A percentile compares a stretch with the other conserved stretches of the same genome.
Evolutionary conservation across 1,140 invertebrate genomes (phyloP).

Genomic region (Solenopsis fugax): DNA sequence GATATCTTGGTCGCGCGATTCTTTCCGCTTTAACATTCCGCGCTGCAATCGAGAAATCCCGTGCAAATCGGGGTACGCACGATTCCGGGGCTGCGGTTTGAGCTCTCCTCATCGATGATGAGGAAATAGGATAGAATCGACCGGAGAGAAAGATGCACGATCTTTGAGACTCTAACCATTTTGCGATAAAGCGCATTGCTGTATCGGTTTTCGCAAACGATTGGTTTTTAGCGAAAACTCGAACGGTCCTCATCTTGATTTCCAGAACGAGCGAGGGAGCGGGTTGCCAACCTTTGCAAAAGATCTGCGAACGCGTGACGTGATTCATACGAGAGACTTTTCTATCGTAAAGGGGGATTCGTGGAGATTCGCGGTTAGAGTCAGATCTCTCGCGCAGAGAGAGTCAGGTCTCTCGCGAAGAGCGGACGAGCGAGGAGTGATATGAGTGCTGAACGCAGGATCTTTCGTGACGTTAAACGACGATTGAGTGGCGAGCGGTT

Average conservation of each 20-base stretch:
- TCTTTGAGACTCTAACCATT: neutral
- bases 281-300: neutral
- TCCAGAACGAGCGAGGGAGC: slow-evolving; percentile 39
- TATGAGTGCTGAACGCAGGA: slow-evolving; percentile 67
- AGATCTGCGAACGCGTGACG: slow-evolving; percentile 12
- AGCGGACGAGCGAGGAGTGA: slow-evolving; percentile 45
- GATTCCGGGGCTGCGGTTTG: neutral
- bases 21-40: slow-evolving; percentile 34
- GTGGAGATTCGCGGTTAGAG: neutral
- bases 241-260: slow-evolving; percentile 17
- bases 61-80: neutral
- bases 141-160: slow-evolving; percentile 2
- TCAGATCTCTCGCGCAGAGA: neutral
- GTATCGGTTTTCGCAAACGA: neutral
- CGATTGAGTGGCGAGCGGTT: slow-evolving; percentile 63
- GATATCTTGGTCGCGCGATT: slow-evolving; percentile 3
- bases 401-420: neutral
- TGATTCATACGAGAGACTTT: slow-evolving; percentile 19
- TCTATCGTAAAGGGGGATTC: slow-evolving; percentile 6
- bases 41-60: slow-evolving; percentile 1
- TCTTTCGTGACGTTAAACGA: slow-evolving; percentile 69
- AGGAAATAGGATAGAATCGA: slow-evolving; percentile 1
- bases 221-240: slow-evolving; percentile 4
- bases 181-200: slow-evolving; percentile 4
- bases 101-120: slow-evolving; percentile 23